These are phyloP conservation scores for Tetranychus truncatus DNA, from an alignment of 2,888 invertebrate species.

Conservation along the genomic window DNA sequence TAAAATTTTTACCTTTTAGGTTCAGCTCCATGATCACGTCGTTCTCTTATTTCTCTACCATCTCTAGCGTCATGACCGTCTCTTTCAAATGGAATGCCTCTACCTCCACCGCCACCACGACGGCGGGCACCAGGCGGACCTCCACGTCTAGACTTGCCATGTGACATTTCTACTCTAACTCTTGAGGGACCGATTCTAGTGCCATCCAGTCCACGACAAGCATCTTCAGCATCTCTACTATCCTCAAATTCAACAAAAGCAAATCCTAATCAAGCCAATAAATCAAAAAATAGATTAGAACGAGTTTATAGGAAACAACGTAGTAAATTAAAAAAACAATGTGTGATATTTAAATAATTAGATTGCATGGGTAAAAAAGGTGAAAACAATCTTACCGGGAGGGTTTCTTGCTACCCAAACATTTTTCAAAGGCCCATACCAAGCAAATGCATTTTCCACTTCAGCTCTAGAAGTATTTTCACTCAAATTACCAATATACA, in stretches of 20 bases:
- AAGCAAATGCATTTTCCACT: constrained; percentile 65
- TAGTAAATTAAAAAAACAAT: background rate
- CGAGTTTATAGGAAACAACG: background rate
- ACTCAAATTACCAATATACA: constrained; percentile 77
- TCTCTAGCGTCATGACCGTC: background rate
- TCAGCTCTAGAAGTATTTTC: constrained; percentile 76
- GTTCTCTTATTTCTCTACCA: background rate
- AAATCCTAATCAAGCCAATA: constrained; percentile 39
- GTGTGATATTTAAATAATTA: background rate
- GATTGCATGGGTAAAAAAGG: background rate
- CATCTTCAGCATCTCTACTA: constrained; percentile 66
- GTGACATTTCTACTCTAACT: constrained; percentile 80
- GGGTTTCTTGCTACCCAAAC: constrained; percentile 88
- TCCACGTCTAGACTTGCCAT: constrained; percentile 57
- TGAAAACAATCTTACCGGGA: constrained; percentile 38
- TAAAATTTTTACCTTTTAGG: background rate
- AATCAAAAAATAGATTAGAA: background rate
- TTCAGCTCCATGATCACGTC: background rate
- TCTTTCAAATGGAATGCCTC: constrained; percentile 5
- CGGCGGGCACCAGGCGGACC: constrained; percentile 31
- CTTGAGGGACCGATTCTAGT: constrained; percentile 45
- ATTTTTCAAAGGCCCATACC: constrained; percentile 70
- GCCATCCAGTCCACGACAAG: constrained; percentile 62
- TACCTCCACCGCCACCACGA: constrained; percentile 28
- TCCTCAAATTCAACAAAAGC: constrained; percentile 80